Evolutionary conservation across 2,797 vertebrate species (phyloP), one percentile per base, ranked within the genome.

Genomic region (Melanotaenia boesemani): DNA sequence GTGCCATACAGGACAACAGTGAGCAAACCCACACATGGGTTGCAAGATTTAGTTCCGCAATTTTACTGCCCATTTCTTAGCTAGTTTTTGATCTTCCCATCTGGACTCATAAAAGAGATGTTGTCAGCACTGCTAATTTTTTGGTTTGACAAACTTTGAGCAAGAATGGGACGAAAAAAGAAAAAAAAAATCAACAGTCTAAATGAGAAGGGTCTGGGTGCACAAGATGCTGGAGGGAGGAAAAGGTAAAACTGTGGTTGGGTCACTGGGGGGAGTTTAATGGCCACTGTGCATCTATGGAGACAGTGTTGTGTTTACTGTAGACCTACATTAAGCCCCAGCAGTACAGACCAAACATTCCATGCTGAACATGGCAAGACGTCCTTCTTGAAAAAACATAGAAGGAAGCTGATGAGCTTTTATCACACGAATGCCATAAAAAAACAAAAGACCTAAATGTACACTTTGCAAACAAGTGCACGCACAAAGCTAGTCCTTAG

Each of bases 101-200:
- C 92, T 93, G 94, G 94, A 94, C 93, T 87, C 92, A 93, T 85
- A 89, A 93, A 94, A 95, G 93, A 95, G 86, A 58, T 87, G 74
- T 81, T 88, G 90, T 85, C 90, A 92, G 89, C 70, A 88, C 84
- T 87, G 89, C 87, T 90, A 84, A 71, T 92, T 91, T 86, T 93
- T 83, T 80, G 83, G 86, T 78, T 80, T 80, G 72, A 85, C 55
- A 52, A 50, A 48, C 56, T 26, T 4, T 55, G 4, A 28, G 24
- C 10, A 39, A 71, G 74, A 70, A 77, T 22, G 54, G 39, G 60
- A 32, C 15, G 22, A 9, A 32, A 64, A 5, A 66, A n/a, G 10
- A 28, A 54, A 6, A 16, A 9, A 34, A 52, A 30, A 68, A 54
- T 37, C 24, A 41, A 65, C 36, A 67, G 54, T 60, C 4, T 64